phyloP scores from a whole-genome alignment of 2,888 invertebrate species.

The Neria commutata region DNA sequence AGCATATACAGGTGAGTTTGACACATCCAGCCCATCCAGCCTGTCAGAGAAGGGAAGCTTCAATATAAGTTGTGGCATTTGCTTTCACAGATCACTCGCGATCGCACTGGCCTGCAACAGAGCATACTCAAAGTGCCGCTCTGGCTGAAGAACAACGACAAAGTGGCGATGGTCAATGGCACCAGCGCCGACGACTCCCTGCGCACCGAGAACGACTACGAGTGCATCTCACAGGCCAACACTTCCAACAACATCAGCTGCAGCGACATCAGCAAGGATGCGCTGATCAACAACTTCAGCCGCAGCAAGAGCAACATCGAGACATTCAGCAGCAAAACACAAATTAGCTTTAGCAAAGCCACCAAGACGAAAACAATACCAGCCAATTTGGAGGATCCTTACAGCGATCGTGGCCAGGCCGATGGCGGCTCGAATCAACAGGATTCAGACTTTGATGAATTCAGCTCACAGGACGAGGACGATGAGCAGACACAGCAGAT shows the following conservation, averaged over 20 bases:
- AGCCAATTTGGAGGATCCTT: conserved; percentile 43
- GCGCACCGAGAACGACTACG: conserved; percentile 33
- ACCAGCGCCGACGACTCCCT: conserved; percentile 21
- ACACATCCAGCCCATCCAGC: not conserved
- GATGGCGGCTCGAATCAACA: conserved; percentile 88
- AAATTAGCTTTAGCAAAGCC: conserved; percentile 40
- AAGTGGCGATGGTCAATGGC: no score
- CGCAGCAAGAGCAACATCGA: conserved; percentile 62
- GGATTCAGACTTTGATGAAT: conserved; percentile 86
- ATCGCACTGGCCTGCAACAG: conserved; percentile 88
- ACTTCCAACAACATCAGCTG: conserved; percentile 46
- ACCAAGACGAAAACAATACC: conserved; percentile 38
- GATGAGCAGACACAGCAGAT: conserved; percentile 49
- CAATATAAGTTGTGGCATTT: not conserved
- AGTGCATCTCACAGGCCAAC: conserved; percentile 34
- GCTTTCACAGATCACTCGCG: conserved; percentile 69
- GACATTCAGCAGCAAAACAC: conserved; percentile 51
- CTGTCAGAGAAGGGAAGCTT: not conserved
- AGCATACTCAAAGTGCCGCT: conserved; percentile 77
- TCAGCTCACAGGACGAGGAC: conserved; percentile 76
- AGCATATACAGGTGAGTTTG: conserved; percentile 73
- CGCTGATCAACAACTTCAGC: conserved; percentile 47
- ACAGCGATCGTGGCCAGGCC: conserved; percentile 59
- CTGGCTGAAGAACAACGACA: conserved; percentile 62
- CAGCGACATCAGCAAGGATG: conserved; percentile 51